These are phyloP conservation scores for Rhinogobius similis DNA, from an alignment of 2,113 vertebrate species.

Conservation along the genomic window DNA sequence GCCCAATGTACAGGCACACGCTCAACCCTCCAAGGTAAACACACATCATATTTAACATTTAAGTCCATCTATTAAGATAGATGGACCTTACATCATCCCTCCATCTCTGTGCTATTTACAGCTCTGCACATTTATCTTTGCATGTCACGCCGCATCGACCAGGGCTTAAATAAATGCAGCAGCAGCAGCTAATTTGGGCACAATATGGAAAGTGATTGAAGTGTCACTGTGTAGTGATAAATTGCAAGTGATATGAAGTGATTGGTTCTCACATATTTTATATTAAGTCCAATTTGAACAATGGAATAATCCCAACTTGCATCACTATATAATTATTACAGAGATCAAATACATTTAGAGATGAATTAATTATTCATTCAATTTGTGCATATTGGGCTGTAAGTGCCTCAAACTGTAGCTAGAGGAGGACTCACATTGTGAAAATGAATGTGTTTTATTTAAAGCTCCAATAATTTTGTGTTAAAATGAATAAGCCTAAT, in stretches of 20 bases:
- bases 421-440: too few species aligned
- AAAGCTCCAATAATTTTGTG: too few species aligned
- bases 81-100: slow-evolving; percentile 25
- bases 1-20: slow-evolving; percentile 5
- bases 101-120: slow-evolving; percentile 16
- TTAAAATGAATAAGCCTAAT: too few species aligned
- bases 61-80: neutral
- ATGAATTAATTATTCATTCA: neutral
- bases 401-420: neutral
- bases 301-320: neutral
- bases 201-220: slow-evolving; percentile 12
- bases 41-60: slow-evolving; percentile 34
- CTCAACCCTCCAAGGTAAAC: slow-evolving; percentile 28
- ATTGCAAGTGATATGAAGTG: neutral
- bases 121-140: slow-evolving; percentile 2
- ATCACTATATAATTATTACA: neutral
- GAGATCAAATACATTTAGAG: neutral
- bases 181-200: slow-evolving; percentile 2
- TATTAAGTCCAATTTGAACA: neutral
- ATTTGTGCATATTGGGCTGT: neutral
- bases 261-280: neutral
- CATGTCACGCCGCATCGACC: neutral
- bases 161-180: neutral
- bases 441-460: too few species aligned
- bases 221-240: neutral